A percentile compares a stretch with the other conserved stretches of the same genome.
phyloP scores from a whole-genome alignment of 2,113 vertebrate species.

The Cyprinodon variegatus region DNA sequence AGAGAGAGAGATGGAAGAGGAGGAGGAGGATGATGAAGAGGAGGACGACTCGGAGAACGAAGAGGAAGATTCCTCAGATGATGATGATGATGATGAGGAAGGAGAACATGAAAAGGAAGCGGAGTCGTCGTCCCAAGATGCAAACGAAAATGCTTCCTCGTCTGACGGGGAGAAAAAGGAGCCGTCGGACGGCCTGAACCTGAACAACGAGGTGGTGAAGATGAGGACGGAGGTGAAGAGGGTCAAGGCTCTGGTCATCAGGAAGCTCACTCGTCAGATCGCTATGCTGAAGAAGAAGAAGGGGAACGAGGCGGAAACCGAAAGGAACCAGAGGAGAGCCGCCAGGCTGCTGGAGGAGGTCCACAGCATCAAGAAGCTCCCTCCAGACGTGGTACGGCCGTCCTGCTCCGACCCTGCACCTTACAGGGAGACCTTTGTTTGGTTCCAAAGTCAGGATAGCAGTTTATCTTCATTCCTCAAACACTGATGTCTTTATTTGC shows the following conservation, averaged over 20 bases:
- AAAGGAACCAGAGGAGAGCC: slow-evolving; percentile 87
- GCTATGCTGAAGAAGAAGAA: slow-evolving; percentile 88
- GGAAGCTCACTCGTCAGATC: slow-evolving; percentile 88
- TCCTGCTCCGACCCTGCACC: background rate
- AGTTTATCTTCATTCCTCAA: too few species aligned
- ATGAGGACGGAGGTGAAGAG: slow-evolving; percentile 96
- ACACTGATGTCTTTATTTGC: too few species aligned
- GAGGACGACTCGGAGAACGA: background rate
- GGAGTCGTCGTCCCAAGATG: background rate
- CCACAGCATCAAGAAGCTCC: slow-evolving; percentile 86
- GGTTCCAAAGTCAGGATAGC: background rate
- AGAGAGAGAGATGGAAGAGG: slow-evolving; percentile 5
- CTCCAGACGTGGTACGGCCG: slow-evolving; percentile 79
- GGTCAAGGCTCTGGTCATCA: slow-evolving; percentile 86
- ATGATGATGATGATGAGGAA: background rate
- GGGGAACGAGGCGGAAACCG: slow-evolving; percentile 82
- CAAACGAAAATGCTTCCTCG: background rate
- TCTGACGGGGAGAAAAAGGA: slow-evolving; percentile 30
- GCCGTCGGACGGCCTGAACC: slow-evolving; percentile 64
- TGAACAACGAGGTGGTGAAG: slow-evolving; percentile 90
- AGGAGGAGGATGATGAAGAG: background rate
- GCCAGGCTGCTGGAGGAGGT: slow-evolving; percentile 91
- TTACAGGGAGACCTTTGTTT: background rate
- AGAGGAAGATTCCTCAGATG: background rate
- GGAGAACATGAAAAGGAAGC: background rate